Percentiles rank a stretch among this genome's conserved stretches.
Evolutionary conservation across 1,140 invertebrate genomes (phyloP).

Genomic region (Anthonomus grandis): DNA sequence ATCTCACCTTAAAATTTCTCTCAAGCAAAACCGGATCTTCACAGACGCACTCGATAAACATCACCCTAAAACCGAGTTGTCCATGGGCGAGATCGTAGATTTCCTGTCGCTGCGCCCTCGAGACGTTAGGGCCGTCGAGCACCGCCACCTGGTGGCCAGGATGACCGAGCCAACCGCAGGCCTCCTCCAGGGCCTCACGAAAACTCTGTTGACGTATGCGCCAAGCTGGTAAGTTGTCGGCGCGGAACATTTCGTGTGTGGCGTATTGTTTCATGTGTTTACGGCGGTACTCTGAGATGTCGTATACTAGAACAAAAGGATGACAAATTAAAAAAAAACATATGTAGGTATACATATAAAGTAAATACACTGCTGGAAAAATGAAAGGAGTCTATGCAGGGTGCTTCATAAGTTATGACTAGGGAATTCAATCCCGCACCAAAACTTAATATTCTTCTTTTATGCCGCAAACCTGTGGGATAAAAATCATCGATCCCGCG

Average conservation of each 20-base stretch:
- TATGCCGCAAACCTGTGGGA: too few relatives aligned
- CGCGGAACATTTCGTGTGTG: slow-evolving; percentile 80
- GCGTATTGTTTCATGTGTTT: slow-evolving; percentile 74
- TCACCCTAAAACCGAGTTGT: slow-evolving; percentile 77
- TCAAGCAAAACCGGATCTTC: slow-evolving; percentile 78
- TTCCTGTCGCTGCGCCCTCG: slow-evolving; percentile 70
- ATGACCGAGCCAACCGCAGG: slow-evolving; percentile 47
- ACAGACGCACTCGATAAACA: slow-evolving; percentile 92
- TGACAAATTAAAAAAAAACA: background rate
- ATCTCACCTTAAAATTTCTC: slow-evolving; percentile 64
- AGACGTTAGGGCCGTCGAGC: slow-evolving; percentile 92
- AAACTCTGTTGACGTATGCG: slow-evolving; percentile 76
- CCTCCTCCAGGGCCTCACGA: slow-evolving; percentile 79
- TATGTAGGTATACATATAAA: too few relatives aligned
- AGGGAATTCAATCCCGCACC: too few relatives aligned
- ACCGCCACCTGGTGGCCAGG: slow-evolving; percentile 52
- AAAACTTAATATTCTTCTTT: too few relatives aligned
- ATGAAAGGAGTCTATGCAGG: too few relatives aligned
- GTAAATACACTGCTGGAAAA: too few relatives aligned
- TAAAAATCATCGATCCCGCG: too few relatives aligned
- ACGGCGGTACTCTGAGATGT: slow-evolving; percentile 80
- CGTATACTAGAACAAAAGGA: slow-evolving; percentile 65
- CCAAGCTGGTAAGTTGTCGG: slow-evolving; percentile 78
- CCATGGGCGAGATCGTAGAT: slow-evolving; percentile 71
- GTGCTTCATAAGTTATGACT: too few relatives aligned